phyloP scores from a whole-genome alignment of 2,113 vertebrate species.

The Campylomormyrus tamandua region DNA sequence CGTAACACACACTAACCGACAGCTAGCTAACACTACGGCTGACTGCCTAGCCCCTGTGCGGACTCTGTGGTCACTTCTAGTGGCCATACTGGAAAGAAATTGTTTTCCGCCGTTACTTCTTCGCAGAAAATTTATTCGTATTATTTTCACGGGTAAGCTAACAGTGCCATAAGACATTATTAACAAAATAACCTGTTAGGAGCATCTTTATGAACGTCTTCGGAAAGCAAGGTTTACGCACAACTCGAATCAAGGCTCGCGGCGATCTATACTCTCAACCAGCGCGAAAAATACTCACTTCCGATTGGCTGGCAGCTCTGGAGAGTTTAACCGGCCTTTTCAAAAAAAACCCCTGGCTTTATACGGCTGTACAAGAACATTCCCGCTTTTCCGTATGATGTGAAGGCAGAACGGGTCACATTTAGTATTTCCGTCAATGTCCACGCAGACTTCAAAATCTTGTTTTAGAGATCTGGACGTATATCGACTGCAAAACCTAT shows the following conservation, averaged over 20 bases:
- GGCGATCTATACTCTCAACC: conserved; percentile 67
- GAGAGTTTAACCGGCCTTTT: conserved; percentile 71
- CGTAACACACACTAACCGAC: not conserved
- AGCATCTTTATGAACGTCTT: conserved; percentile 41
- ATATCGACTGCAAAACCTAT: not conserved
- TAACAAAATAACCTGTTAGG: conserved; percentile 36
- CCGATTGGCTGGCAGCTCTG: conserved; percentile 73
- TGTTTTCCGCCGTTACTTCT: not conserved
- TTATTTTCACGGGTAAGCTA: not conserved
- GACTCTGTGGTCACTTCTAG: not conserved
- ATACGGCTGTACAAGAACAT: not conserved
- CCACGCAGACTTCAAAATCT: not conserved
- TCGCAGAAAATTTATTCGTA: conserved; percentile 12
- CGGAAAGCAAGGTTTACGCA: conserved; percentile 44
- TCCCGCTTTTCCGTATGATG: not conserved
- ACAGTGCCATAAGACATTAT: not conserved
- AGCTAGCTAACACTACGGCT: not conserved
- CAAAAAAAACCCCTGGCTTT: conserved; percentile 56
- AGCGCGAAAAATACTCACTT: conserved; percentile 89
- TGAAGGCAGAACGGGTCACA: not conserved
- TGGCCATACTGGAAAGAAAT: conserved; percentile 7
- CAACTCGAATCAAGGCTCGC: conserved; percentile 57
- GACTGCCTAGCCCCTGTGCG: not conserved
- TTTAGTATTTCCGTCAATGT: not conserved
- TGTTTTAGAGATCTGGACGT: not conserved